Evolutionary conservation across 2,113 vertebrate species (phyloP).

Genomic region (Candoia aspera): DNA sequence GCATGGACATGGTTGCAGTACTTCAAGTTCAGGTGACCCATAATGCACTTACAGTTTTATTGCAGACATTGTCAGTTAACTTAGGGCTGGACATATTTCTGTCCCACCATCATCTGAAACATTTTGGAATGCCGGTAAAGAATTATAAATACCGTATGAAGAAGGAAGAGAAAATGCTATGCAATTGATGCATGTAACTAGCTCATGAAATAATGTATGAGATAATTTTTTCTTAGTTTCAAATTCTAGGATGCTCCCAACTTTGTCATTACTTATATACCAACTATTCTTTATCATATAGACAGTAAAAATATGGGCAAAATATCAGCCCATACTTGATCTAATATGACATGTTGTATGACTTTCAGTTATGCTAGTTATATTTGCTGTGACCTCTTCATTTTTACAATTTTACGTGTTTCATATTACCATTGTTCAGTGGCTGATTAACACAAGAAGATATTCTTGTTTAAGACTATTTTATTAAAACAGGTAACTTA

Average conservation of each 20-base stretch:
- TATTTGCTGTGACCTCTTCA: neutral
- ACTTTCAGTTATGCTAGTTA: neutral
- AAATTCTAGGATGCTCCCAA: neutral
- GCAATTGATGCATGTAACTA: neutral
- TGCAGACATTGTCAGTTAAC: neutral
- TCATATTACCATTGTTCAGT: neutral
- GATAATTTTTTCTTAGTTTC: neutral
- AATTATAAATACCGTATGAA: neutral
- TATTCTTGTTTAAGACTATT: neutral
- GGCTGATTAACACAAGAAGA: neutral
- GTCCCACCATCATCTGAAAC: neutral
- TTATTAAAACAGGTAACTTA: neutral
- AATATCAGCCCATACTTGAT: neutral
- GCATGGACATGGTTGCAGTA: neutral
- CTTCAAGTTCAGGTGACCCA: neutral
- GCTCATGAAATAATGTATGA: neutral
- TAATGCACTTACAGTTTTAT: neutral
- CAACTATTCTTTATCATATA: slow-evolving; percentile 26
- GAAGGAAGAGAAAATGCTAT: neutral
- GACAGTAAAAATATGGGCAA: slow-evolving; percentile 4
- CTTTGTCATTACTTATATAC: neutral
- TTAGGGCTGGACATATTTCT: neutral
- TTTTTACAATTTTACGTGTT: neutral
- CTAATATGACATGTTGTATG: neutral
- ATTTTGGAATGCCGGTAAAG: neutral